Evolutionary conservation across 2,888 invertebrate genomes (phyloP).

Genomic region (Volucella inflata): DNA sequence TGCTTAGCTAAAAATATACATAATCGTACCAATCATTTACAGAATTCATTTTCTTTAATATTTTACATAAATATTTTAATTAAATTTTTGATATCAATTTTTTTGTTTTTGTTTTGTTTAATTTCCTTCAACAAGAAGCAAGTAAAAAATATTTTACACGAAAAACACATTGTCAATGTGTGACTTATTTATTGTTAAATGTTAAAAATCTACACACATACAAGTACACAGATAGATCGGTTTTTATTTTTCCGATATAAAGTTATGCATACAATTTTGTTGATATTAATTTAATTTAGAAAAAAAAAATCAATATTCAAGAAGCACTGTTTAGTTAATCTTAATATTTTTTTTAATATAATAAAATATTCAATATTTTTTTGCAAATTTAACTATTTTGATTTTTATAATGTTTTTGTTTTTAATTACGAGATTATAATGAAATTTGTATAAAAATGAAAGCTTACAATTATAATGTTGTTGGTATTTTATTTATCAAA

Average conservation of each 20-base stretch:
- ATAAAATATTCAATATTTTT: not conserved
- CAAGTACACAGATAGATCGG: constrained; percentile 3
- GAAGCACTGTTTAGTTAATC: constrained; percentile 2
- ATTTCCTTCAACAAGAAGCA: constrained; percentile 40
- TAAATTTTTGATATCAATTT: constrained; percentile 21
- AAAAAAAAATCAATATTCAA: constrained; percentile 1
- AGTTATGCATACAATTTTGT: constrained; percentile 19
- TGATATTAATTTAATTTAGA: not conserved
- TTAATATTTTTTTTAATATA: not conserved
- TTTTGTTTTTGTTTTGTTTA: constrained; percentile 20
- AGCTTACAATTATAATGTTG: not conserved
- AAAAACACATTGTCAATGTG: constrained; percentile 47
- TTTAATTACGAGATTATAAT: not conserved
- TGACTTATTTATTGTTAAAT: constrained; percentile 20
- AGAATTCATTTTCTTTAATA: constrained; percentile 16
- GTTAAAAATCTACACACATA: constrained; percentile 31
- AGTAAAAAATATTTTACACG: constrained; percentile 72
- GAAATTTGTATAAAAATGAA: constrained; percentile 27
- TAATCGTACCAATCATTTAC: constrained; percentile 44
- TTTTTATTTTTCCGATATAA: not conserved
- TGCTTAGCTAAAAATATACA: constrained; percentile 60
- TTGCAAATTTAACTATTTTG: not conserved
- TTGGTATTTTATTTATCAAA: not conserved
- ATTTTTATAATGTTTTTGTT: not conserved
- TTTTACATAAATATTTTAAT: constrained; percentile 12